Evolutionary conservation across 2,888 invertebrate species (phyloP), one percentile per base, ranked within the genome.

Genomic region (Eupithecia dodoneata): DNA sequence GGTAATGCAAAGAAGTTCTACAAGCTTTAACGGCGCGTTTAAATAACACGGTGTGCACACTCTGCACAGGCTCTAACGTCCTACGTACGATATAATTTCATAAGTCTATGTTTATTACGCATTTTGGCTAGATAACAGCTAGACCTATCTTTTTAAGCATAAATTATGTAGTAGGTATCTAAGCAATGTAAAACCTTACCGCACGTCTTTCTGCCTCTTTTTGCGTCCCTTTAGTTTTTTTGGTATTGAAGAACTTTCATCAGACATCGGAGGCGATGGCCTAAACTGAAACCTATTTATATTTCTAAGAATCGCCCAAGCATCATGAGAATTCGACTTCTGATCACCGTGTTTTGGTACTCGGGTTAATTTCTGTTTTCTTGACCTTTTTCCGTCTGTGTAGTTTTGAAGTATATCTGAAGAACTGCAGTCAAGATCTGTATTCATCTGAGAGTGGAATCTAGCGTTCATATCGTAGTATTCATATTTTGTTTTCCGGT

Each of bases 241-340:
- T 1, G 84, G 82, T 2, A 85, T 78, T 73, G 82, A 81, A 59
- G 84, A 79, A 80, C 90, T 93, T 7, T 90, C 89, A 66, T 89
- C 89, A 44, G 94, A 94, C 78, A 89, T 81, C 0, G 90, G 90
- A 30, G 93, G 93, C 18, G 93, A 91, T 7, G 91, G 87, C 63
- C 82, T 86, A 81, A 92, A 93, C 76, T 91, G 93, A 81, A 93
- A 92, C 80, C 87, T 87, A 75, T 94, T 93, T 47, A 94, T 90
- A 83, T 92, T 91, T 80, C 90, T 89, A 13, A 94, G 86, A 42
- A 93, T 85, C n/a, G 91, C 81, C 94, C 94, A 94, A 42, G 94
- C 90, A 79, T 93, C 91, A 75, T 91, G 88, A 15, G 88, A 83
- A 66, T 83, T 85, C 2, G 85, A 77, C 10, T 85, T 85, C n/a